Conservation (phyloP, 2,888 invertebrate genomes). For the Catocala sponsa region DNA sequence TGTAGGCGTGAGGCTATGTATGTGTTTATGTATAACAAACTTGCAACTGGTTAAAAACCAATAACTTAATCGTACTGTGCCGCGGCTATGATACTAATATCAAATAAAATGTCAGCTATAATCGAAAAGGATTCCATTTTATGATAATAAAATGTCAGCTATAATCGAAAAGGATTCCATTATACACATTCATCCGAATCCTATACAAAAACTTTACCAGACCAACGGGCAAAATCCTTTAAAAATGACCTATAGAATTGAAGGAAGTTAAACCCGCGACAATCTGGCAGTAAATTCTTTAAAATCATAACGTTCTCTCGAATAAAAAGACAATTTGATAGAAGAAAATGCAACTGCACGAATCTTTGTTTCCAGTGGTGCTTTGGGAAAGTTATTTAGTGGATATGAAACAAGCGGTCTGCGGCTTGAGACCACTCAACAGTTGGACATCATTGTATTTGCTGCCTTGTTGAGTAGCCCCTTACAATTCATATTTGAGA, state of each 20-base stretch:
- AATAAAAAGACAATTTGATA: constrained; percentile 37
- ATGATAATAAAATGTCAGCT: constrained; percentile 8
- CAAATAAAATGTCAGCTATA: too few species aligned
- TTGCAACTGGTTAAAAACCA: too few species aligned
- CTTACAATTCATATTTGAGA: constrained; percentile 37
- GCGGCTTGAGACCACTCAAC: constrained; percentile 39
- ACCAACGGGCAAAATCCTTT: constrained; percentile 8
- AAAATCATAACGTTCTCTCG: constrained; percentile 42
- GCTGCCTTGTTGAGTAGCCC: constrained; percentile 49
- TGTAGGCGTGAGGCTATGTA: too few species aligned
- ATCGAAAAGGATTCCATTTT: too few species aligned
- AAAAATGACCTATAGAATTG: constrained; percentile 34
- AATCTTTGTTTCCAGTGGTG: constrained; percentile 46
- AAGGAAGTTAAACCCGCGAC: constrained; percentile 31
- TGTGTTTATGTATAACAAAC: too few species aligned
- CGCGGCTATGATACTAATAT: too few species aligned
- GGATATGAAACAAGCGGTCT: constrained; percentile 53
- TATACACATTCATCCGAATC: constrained; percentile 36
- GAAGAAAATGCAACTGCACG: constrained; percentile 40
- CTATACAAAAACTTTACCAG: constrained; percentile 37
- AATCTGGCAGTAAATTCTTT: constrained; percentile 40
- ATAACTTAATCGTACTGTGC: too few species aligned
- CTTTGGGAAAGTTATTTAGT: constrained; percentile 53
- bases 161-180: constrained; percentile 15
- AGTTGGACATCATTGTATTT: constrained; percentile 55